Conservation (phyloP, 2,113 vertebrate genomes). For the Nymphicus hollandicus region DNA sequence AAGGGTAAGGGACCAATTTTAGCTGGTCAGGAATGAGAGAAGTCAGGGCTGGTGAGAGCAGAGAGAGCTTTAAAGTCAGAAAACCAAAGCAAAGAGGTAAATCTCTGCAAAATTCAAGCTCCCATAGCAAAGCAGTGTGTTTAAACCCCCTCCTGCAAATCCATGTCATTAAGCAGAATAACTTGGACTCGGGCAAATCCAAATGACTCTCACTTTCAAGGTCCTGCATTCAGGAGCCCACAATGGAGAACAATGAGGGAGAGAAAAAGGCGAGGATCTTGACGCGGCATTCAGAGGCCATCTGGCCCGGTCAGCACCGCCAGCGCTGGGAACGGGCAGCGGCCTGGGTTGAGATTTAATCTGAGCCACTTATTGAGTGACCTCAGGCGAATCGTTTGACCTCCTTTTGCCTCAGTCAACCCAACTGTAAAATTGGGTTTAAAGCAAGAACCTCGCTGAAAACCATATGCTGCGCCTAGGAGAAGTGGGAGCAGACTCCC, state of each 20-base stretch:
- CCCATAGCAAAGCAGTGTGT: not conserved
- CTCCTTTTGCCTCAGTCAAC: constrained; percentile 62
- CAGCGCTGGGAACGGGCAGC: constrained; percentile 77
- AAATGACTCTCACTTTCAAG: constrained; percentile 74
- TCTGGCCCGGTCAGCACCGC: constrained; percentile 71
- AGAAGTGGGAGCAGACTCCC: not conserved
- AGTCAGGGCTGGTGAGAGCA: not conserved
- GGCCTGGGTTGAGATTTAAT: constrained; percentile 63
- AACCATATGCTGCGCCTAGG: constrained; percentile 55
- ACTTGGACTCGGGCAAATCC: not conserved
- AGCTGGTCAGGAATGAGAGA: not conserved
- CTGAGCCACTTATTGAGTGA: constrained; percentile 65
- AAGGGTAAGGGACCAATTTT: not conserved
- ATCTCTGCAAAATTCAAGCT: not conserved
- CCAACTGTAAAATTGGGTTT: constrained; percentile 67
- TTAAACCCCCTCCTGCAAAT: constrained; percentile 32
- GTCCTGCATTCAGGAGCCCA: constrained; percentile 69
- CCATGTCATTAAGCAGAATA: constrained; percentile 12
- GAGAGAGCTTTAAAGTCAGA: not conserved
- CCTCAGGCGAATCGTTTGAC: constrained; percentile 63
- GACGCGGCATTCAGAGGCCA: constrained; percentile 75
- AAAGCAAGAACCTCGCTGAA: constrained; percentile 58
- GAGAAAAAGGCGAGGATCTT: constrained; percentile 73
- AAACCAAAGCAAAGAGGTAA: not conserved
- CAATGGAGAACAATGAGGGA: constrained; percentile 72